Evolutionary conservation across 2,888 invertebrate genomes (phyloP).

Genomic region (Melolontha melolontha): DNA sequence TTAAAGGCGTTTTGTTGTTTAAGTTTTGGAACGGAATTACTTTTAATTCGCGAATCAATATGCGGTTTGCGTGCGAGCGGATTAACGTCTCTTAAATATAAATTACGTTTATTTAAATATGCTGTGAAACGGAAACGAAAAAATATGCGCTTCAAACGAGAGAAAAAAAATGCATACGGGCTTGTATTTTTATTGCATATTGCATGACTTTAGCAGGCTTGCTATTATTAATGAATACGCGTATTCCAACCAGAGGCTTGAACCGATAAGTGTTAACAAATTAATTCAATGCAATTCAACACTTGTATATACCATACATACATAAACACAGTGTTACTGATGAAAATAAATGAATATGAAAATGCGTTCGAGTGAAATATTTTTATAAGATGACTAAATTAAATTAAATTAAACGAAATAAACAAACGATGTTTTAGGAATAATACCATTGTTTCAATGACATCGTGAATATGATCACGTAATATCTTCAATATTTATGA

Average conservation of each 20-base stretch:
- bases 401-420: too few relatives aligned
- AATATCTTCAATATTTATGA: conserved; percentile 11
- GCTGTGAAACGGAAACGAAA: conserved; percentile 28
- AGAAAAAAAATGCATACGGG: not conserved
- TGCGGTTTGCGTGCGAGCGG: conserved; percentile 14
- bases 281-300: too few relatives aligned
- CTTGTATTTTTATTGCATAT: conserved; percentile 2
- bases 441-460: conserved; percentile 9
- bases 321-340: not conserved
- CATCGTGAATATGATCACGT: conserved; percentile 24
- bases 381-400: too few relatives aligned
- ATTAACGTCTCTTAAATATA: conserved; percentile 26
- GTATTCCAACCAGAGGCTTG: too few relatives aligned
- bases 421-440: not conserved
- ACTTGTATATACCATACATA: conserved; percentile 1
- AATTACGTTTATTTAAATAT: conserved; percentile 23
- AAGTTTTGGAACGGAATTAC: not conserved
- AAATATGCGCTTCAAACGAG: conserved; percentile 1
- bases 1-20: not conserved
- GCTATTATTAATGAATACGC: too few relatives aligned
- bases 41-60: conserved; percentile 15
- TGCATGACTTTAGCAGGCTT: not conserved
- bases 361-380: too few relatives aligned
- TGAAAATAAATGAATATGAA: too few relatives aligned
- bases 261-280: too few relatives aligned